Percentiles rank a stretch among this genome's conserved stretches.
Conservation (phyloP, 2,113 vertebrate species). For the Myanophis thanlyinensis region DNA sequence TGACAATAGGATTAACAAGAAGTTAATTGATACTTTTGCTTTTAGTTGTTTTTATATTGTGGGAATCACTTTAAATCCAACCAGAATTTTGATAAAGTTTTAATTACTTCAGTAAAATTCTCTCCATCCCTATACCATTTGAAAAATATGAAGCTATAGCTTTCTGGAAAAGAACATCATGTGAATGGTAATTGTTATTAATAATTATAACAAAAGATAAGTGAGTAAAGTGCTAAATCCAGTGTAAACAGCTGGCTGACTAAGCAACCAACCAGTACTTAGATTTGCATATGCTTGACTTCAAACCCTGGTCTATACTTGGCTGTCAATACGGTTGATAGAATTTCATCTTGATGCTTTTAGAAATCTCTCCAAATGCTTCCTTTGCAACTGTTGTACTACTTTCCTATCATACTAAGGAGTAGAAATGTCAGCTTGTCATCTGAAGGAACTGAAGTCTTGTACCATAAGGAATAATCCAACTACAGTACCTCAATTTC, state of each 20-base stretch:
- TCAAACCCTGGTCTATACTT: not conserved
- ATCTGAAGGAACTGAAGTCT: not conserved
- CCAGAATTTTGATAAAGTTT: conserved; percentile 33
- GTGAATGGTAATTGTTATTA: not conserved
- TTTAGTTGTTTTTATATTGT: not conserved
- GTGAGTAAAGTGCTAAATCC: too few species aligned
- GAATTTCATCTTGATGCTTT: not conserved
- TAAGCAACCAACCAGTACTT: too few species aligned
- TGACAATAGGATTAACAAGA: not conserved
- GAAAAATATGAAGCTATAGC: not conserved
- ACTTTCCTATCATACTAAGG: not conserved
- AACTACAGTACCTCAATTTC: too few species aligned
- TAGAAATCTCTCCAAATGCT: not conserved
- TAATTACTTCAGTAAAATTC: conserved; percentile 24
- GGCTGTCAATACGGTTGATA: not conserved
- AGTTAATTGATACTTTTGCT: not conserved
- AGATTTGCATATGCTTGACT: not conserved
- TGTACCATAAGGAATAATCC: not conserved
- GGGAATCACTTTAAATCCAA: not conserved
- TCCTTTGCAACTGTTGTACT: not conserved
- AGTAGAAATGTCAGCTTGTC: not conserved
- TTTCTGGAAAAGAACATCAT: not conserved
- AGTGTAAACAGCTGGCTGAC: too few species aligned
- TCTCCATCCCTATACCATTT: not conserved
- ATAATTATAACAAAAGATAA: too few species aligned